Evolutionary conservation across 2,113 vertebrate genomes (phyloP), one percentile per base, ranked within the genome.

Genomic region (Symphodus melops): DNA sequence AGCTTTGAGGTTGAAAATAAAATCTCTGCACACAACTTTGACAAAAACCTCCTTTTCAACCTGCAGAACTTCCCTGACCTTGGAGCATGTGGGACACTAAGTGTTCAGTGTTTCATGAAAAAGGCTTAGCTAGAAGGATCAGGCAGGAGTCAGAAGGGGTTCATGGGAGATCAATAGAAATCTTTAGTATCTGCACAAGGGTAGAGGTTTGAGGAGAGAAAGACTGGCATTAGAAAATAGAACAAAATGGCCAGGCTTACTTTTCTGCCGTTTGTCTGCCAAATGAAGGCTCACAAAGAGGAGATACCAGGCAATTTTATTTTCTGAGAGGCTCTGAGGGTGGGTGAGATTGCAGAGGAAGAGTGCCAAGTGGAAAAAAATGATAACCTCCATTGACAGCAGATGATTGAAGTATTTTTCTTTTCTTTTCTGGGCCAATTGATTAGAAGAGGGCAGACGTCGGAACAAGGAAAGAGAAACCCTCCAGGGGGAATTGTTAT

Each of bases 111-210:
- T 75, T 87, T 90, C 72, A 75, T 86, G 81, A 88, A 88, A 51
- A 86, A 72, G 73, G 64, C 77, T 79, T 48, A 79, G 78, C 80
- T 85, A 25, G 49, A 80, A 68, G 84, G 87, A 87, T 87, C 72
- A 72, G 72, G 46, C 68, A 59, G 20, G 33, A 85, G 83, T 79
- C 74, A 79, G 82, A 69, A 73, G 82, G 68, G 80, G 65, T 77
- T 87, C 73, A 56, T 28, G n/a, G 58, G 59, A 81, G 86, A 91
- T 91, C 86, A 84, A 89, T 87, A 81, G 54, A 83, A 87, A 83
- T 58, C 82, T 84, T 89, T 83, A 81, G 74, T 68, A 75, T 81
- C 72, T 74, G 58, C 55, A 53, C 75, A 67, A 81, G 68, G 46
- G 56, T 67, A 71, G 46, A 77, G 69, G 68, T 81, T 72, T 75